phyloP scores from a whole-genome alignment of 23 tunicate species.

The Diplosoma virens region DNA sequence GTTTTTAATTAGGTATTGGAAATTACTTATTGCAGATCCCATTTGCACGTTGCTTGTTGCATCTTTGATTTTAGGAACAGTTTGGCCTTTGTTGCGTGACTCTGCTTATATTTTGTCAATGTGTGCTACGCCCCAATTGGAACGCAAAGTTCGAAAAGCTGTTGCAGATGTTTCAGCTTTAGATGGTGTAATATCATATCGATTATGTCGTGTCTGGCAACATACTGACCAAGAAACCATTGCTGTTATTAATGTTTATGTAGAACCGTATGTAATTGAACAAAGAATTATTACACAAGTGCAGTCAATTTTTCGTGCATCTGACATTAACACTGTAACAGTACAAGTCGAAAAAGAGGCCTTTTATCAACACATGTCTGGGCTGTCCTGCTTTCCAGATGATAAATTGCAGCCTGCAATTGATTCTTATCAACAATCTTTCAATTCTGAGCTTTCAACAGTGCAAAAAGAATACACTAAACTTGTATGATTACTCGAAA shows the following conservation, averaged over 20 bases:
- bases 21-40: constrained; percentile 80
- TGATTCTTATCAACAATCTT: background rate
- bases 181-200: constrained; percentile 62
- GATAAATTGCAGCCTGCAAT: constrained; percentile 13
- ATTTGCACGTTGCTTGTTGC: constrained; percentile 79
- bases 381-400: background rate
- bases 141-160: constrained; percentile 52
- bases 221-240: constrained; percentile 61
- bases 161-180: constrained; percentile 40
- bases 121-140: constrained; percentile 51
- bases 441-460: background rate
- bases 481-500: background rate
- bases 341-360: constrained; percentile 93
- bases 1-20: constrained; percentile 60
- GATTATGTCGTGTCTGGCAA: constrained; percentile 76
- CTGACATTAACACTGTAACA: constrained; percentile 53
- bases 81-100: constrained; percentile 73
- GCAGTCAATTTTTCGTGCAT: constrained; percentile 50
- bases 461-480: constrained; percentile 3
- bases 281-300: constrained; percentile 83
- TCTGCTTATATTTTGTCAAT: constrained; percentile 61
- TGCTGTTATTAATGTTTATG: constrained; percentile 53
- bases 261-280: constrained; percentile 78
- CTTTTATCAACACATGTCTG: constrained; percentile 93
- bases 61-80: constrained; percentile 55